Base-by-base conservation (phyloP, 2,797 vertebrate species). In the Lithobates pipiens region DNA sequence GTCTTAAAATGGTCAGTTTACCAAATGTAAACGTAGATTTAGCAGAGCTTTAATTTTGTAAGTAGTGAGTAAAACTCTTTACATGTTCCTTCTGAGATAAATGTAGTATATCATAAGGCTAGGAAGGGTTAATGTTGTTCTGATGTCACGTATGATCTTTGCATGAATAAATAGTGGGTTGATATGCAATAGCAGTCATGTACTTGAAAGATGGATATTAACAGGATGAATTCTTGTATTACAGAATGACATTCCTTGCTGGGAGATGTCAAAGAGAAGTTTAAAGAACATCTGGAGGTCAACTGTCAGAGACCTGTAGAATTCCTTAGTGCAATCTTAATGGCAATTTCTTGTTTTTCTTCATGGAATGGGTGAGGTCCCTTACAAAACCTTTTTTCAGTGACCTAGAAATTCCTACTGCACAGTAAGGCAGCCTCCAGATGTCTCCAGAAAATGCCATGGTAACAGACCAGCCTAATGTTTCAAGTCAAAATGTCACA, bases 371-470 rank as follows among this genome's bases (percentile, higher is more conserved):
- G 85, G 85, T 83, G 85, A 73, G 80, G 76, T 79, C 54, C 80
- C 42, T 74, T 83, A 23, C 71, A 83, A 86, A 83, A 57, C 80
- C 46, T 68, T 68, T 79, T 86, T 44, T 81, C 25, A 3, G 71
- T 83, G 85, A 87, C 85, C 80, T 87, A 76, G 76, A 87, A 87
- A 87, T 87, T 87, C 76, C 70, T 78, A 83, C 69, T 83, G 32
- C 68, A 72, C 74, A 57, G 25, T 69, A 57, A 83, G 76, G 80
- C 44, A 83, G 42, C 36, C 57, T 87, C 80, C 80, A 87, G 85
- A 87, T 87, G 80, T 83, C 74, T 83, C 70, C 54, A 79, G 42
- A 82, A 50, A 42, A 67, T 83, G 25, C 85, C 85, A 87, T 83
- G 70, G 85, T 79, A 83, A 87, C 80, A 54, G 68, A 83, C 68